phyloP scores from a whole-genome alignment of 2,113 vertebrate species.

The Donacobius atricapilla region DNA sequence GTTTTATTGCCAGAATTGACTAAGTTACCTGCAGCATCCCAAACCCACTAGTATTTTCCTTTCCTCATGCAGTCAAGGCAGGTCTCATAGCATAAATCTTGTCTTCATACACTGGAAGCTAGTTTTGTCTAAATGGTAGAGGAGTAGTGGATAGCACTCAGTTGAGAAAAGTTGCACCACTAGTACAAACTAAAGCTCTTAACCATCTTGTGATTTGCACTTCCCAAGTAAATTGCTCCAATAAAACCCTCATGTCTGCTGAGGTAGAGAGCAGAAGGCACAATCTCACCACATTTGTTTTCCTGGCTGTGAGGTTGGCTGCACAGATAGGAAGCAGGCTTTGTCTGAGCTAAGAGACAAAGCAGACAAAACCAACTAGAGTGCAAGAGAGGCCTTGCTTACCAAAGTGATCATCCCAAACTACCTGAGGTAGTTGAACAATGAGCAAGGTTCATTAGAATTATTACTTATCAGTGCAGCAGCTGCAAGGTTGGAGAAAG shows the following conservation, averaged over 20 bases:
- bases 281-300: background rate
- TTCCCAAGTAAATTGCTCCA: constrained; percentile 59
- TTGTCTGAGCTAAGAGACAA: constrained; percentile 35
- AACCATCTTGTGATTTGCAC: constrained; percentile 16
- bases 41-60: background rate
- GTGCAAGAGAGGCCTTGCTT: background rate
- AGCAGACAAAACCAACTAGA: constrained; percentile 13
- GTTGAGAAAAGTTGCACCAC: background rate
- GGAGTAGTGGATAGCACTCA: background rate
- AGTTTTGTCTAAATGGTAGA: background rate
- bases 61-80: background rate
- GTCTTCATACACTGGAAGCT: background rate
- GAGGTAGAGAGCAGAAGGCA: constrained; percentile 72
- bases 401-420: background rate
- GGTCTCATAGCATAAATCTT: background rate
- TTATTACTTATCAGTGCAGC: background rate
- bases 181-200: constrained; percentile 44
- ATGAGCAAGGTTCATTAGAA: background rate
- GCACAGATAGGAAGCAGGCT: background rate
- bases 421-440: constrained; percentile 23
- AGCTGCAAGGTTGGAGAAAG: background rate
- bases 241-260: constrained; percentile 18
- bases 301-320: background rate
- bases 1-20: background rate
- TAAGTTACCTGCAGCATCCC: background rate